A percentile compares a stretch with the other conserved stretches of the same genome.
Conservation (phyloP, 2,888 invertebrate species). For the Hirtodrosophila alboralis region DNA sequence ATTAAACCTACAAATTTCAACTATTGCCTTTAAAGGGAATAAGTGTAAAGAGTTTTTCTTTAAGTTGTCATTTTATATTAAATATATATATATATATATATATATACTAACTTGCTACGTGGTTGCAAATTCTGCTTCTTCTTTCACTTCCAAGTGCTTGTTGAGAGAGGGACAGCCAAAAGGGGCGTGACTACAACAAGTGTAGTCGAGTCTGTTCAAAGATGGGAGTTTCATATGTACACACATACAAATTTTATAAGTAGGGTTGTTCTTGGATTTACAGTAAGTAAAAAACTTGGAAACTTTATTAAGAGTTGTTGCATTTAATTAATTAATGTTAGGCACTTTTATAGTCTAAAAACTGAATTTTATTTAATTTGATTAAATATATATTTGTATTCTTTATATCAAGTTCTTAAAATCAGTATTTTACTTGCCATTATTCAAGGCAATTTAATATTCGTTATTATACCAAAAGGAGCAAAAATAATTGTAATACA, state of each 20-base stretch:
- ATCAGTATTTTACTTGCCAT: no score
- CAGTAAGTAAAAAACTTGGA: no score
- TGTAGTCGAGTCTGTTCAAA: conserved; percentile 27
- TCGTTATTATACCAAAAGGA: no score
- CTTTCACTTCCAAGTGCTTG: conserved; percentile 35
- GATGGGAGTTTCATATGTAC: conserved; percentile 10
- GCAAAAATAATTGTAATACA: no score
- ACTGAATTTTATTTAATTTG: no score
- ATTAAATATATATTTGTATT: no score
- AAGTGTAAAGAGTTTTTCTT: no score
- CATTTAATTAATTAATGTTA: no score
- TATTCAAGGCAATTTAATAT: no score
- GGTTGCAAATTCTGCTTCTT: conserved; percentile 9
- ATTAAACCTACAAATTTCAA: conserved; percentile 13
- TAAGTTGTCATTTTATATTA: conserved; percentile 45
- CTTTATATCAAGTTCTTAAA: no score
- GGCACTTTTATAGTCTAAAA: no score
- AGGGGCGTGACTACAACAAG: conserved; percentile 28
- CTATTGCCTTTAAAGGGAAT: conserved; percentile 10
- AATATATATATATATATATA: conserved; percentile 12
- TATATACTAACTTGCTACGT: conserved; percentile 18
- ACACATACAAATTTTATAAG: conserved; percentile 8
- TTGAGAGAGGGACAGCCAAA: neutral
- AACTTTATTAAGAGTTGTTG: no score
- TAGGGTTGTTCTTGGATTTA: conserved; percentile 18